Conservation (phyloP, 2,113 vertebrate genomes). For the Progne subis region DNA sequence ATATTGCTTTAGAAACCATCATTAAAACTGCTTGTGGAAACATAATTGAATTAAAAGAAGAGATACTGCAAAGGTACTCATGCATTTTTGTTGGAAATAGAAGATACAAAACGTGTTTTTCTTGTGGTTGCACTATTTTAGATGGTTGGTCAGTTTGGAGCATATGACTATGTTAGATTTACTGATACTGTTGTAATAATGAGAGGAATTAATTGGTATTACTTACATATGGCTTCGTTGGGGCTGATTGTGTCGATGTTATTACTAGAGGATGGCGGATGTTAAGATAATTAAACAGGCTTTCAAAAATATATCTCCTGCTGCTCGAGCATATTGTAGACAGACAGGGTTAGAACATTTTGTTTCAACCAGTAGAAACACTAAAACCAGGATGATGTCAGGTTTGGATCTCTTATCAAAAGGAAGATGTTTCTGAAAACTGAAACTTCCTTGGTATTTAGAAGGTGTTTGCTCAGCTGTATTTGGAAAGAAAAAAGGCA, state of each 20-base stretch:
- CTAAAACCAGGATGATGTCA: not conserved
- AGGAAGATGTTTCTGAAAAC: not conserved
- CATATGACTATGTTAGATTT: not conserved
- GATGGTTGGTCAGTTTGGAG: not conserved
- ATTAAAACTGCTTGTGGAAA: not conserved
- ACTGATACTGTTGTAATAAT: not conserved
- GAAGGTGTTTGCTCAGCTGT: slow-evolving; percentile 8
- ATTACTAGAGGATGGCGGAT: not conserved
- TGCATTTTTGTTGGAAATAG: not conserved
- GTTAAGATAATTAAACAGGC: not conserved
- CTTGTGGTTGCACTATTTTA: not conserved
- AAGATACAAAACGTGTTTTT: not conserved
- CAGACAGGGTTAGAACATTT: not conserved
- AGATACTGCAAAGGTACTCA: not conserved
- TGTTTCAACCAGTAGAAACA: not conserved
- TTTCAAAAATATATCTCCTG: not conserved
- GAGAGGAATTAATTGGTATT: not conserved
- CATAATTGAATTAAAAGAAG: not conserved
- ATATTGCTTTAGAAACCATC: not conserved
- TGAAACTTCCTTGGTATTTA: not conserved
- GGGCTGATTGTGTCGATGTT: not conserved
- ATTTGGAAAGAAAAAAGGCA: not conserved
- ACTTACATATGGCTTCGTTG: not conserved
- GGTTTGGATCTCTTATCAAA: not conserved
- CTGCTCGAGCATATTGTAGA: not conserved